Evolutionary conservation across 2,888 invertebrate species (phyloP).

Genomic region (Dryobota labecula): DNA sequence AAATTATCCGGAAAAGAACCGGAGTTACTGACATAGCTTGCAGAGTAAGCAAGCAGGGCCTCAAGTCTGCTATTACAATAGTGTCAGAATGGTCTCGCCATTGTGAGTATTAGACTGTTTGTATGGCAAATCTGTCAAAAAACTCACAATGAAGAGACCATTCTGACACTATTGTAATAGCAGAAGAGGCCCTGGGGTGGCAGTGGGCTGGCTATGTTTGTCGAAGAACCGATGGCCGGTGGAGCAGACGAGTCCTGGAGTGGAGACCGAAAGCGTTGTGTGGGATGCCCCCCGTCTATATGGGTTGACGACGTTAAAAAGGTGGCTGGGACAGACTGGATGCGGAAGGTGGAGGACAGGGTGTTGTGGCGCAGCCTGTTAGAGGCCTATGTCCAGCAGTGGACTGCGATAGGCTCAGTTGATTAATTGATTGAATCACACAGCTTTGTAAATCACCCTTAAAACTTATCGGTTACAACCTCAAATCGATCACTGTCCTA

Average conservation of each 20-base stretch:
- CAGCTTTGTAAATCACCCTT: not conserved
- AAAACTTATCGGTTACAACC: not conserved
- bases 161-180: no score
- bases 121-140: no score
- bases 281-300: not conserved
- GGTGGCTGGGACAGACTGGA: not conserved
- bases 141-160: no score
- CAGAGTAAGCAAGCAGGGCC: not conserved
- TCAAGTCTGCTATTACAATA: no score
- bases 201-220: not conserved
- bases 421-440: not conserved
- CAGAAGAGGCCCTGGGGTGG: no score
- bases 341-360: not conserved
- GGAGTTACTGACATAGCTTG: not conserved
- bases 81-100: no score
- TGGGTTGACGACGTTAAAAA: not conserved
- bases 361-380: not conserved
- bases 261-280: not conserved
- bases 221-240: not conserved
- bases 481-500: conserved; percentile 18
- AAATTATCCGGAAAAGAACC: not conserved
- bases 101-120: no score
- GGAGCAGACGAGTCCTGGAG: not conserved
- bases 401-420: not conserved
- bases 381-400: not conserved